A percentile compares a stretch with the other conserved stretches of the same genome.
These are phyloP conservation scores for Paralichthys olivaceus DNA, from an alignment of 2,113 vertebrate species.

Conservation along the genomic window DNA sequence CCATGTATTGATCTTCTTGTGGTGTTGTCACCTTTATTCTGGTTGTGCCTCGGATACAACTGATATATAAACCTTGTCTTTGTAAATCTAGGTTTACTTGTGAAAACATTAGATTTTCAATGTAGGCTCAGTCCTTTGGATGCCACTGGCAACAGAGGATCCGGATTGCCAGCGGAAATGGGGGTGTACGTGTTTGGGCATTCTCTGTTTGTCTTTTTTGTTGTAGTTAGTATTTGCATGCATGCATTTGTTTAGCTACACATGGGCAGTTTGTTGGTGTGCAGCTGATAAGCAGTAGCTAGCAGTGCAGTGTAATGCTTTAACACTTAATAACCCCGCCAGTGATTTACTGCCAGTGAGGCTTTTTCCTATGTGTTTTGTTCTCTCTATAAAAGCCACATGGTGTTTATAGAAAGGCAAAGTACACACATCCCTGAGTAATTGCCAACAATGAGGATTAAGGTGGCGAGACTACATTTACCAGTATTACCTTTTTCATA, in stretches of 20 bases:
- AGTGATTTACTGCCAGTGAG: constrained; percentile 71
- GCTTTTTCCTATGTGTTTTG: constrained; percentile 65
- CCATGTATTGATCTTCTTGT: not conserved
- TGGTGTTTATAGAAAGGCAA: constrained; percentile 62
- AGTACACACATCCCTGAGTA: constrained; percentile 28
- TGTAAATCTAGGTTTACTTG: no score
- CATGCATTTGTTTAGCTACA: constrained; percentile 33
- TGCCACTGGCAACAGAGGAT: not conserved
- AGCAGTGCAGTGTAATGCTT: constrained; percentile 57
- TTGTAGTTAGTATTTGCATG: not conserved
- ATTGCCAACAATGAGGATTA: constrained; percentile 76
- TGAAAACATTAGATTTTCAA: no score
- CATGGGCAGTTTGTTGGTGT: constrained; percentile 24
- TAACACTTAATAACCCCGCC: constrained; percentile 69
- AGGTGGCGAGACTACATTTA: constrained; percentile 65
- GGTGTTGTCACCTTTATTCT: not conserved
- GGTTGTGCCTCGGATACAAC: not conserved
- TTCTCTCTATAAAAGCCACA: constrained; percentile 71
- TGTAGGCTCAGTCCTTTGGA: no score
- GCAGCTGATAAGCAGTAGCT: constrained; percentile 56
- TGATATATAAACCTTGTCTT: not conserved
- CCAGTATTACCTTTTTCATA: constrained; percentile 43
- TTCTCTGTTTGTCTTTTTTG: constrained; percentile 10
- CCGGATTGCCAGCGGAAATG: constrained; percentile 16
- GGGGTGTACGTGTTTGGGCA: constrained; percentile 14